Percentiles rank a stretch among this genome's conserved stretches.
Conservation (phyloP, 2,113 vertebrate species). For the Orycteropus afer region DNA sequence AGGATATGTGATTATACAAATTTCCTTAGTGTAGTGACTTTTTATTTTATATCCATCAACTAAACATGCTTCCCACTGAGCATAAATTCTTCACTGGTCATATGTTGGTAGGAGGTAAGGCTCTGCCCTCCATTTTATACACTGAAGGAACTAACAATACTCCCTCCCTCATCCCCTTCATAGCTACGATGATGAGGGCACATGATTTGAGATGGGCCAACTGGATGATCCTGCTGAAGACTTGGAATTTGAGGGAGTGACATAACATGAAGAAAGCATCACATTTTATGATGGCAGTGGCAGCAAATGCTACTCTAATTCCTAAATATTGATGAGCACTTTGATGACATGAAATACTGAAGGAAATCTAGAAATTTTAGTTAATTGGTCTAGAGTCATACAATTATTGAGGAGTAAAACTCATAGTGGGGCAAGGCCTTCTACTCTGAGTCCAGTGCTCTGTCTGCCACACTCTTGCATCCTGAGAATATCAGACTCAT, state of each 20-base stretch:
- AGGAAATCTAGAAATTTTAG: not conserved
- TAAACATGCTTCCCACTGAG: not conserved
- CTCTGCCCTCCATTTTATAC: not conserved
- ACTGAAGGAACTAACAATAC: not conserved
- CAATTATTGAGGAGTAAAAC: not conserved
- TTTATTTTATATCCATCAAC: not conserved
- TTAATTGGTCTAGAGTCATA: not conserved
- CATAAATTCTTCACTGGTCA: not conserved
- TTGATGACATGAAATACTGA: not conserved
- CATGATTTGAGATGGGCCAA: not conserved
- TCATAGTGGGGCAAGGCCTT: not conserved
- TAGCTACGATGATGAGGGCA: not conserved
- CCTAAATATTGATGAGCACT: not conserved
- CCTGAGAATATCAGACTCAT: not conserved
- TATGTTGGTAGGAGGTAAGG: not conserved
- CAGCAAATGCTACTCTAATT: not conserved
- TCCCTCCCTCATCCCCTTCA: not conserved
- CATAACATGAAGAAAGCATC: not conserved
- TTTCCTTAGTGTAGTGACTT: not conserved
- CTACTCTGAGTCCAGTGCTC: not conserved
- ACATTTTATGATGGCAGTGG: not conserved
- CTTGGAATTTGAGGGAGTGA: not conserved
- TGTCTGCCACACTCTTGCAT: rapidly evolving
- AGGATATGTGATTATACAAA: not conserved
- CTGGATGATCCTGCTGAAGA: not conserved